Conservation (phyloP, 2,113 vertebrate genomes). For the Peromyscus californicus region DNA sequence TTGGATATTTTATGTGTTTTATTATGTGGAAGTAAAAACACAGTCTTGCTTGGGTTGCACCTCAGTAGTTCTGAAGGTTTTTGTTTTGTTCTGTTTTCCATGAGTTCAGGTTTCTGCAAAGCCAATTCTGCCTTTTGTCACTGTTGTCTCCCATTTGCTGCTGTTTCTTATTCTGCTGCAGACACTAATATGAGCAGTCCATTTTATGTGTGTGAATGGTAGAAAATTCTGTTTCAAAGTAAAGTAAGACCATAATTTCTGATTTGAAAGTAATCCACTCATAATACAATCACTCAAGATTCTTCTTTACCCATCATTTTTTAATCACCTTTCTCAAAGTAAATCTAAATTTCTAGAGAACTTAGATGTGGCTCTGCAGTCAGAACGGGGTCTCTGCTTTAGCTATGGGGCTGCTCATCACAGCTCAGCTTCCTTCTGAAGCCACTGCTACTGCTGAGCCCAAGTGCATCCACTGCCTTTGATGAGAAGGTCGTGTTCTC, state of each 20-base stretch:
- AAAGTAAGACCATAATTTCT: background rate
- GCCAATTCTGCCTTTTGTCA: background rate
- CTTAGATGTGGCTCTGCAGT: background rate
- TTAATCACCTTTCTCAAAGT: background rate
- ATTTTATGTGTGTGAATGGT: background rate
- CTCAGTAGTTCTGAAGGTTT: background rate
- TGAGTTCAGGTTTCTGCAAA: background rate
- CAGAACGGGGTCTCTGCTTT: background rate
- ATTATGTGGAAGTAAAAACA: conserved; percentile 17
- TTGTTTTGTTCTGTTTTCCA: background rate
- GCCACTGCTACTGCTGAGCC: no score
- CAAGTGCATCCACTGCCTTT: background rate
- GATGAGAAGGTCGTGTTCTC: background rate
- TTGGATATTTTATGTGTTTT: background rate
- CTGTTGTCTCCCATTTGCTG: background rate
- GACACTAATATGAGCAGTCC: background rate
- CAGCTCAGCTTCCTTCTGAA: background rate
- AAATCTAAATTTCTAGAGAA: conserved; percentile 37
- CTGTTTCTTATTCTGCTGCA: background rate
- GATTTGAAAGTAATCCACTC: background rate
- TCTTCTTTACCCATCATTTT: background rate
- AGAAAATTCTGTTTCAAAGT: background rate
- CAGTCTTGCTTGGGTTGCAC: background rate
- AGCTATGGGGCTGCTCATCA: background rate
- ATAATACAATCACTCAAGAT: background rate